Conservation (phyloP, 2,888 invertebrate genomes). For the Tricholauxania praeusta region DNA sequence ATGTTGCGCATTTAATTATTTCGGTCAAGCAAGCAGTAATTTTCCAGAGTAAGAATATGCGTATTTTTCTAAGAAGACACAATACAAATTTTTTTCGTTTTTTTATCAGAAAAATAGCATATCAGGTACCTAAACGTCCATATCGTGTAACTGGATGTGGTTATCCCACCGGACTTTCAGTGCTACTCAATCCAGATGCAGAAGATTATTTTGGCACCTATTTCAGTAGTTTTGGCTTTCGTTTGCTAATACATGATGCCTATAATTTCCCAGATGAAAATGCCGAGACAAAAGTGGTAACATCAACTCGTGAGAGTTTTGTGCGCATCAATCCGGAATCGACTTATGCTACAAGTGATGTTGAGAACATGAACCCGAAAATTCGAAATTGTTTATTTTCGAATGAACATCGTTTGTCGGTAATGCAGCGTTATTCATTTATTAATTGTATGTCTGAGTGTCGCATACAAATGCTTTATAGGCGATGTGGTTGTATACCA, state of each 20-base stretch:
- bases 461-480: slow-evolving; percentile 68
- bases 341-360: slow-evolving; percentile 73
- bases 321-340: slow-evolving; percentile 75
- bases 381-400: slow-evolving; percentile 73
- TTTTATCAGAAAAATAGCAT: slow-evolving; percentile 59
- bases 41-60: slow-evolving; percentile 57
- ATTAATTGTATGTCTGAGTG: slow-evolving; percentile 76
- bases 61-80: neutral
- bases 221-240: slow-evolving; percentile 73
- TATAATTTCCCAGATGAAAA: slow-evolving; percentile 76
- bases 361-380: slow-evolving; percentile 69
- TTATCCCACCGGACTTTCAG: slow-evolving; percentile 75
- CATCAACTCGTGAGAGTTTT: slow-evolving; percentile 72
- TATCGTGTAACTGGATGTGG: slow-evolving; percentile 77
- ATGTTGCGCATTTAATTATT: slow-evolving; percentile 79
- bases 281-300: slow-evolving; percentile 72
- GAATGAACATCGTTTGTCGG: slow-evolving; percentile 68
- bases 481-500: slow-evolving; percentile 74
- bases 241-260: slow-evolving; percentile 75
- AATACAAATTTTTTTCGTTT: neutral
- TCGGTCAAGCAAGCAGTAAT: slow-evolving; percentile 65
- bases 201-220: slow-evolving; percentile 75
- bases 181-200: slow-evolving; percentile 71
- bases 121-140: slow-evolving; percentile 68
- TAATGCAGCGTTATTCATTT: slow-evolving; percentile 71